Conservation (phyloP, 2,888 invertebrate genomes). For the Monopis laevigella region DNA sequence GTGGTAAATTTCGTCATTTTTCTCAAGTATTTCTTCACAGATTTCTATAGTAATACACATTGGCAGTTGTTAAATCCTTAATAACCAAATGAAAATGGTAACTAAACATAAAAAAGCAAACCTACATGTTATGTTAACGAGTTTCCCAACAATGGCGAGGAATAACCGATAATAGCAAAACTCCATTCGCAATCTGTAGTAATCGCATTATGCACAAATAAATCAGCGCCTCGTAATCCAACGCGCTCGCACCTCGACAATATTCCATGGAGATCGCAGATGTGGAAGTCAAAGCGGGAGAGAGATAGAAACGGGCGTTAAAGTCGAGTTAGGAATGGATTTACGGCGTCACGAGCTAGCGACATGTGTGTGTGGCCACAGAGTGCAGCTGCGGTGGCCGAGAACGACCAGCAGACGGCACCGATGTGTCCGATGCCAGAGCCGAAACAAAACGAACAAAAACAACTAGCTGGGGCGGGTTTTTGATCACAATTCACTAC, state of each 20-base stretch:
- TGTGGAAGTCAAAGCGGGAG: constrained; percentile 4
- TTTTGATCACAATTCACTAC: constrained; percentile 1
- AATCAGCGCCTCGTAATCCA: constrained; percentile 10
- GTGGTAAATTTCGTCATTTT: too few relatives aligned
- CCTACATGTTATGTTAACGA: constrained; percentile 6
- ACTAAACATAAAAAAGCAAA: too few relatives aligned
- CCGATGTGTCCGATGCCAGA: background rate
- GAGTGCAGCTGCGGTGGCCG: constrained; percentile 6
- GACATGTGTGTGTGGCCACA: constrained; percentile 11
- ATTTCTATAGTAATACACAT: too few relatives aligned
- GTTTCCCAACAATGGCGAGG: constrained; percentile 3
- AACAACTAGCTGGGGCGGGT: constrained; percentile 1
- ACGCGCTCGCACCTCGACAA: constrained; percentile 7
- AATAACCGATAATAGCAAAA: constrained; percentile 9
- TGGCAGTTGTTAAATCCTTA: too few relatives aligned
- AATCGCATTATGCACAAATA: constrained; percentile 9
- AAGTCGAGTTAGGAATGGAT: constrained; percentile 57
- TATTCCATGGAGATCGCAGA: constrained; percentile 4
- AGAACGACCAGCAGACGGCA: constrained; percentile 1
- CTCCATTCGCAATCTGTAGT: constrained; percentile 9
- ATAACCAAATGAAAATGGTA: too few relatives aligned
- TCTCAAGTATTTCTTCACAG: too few relatives aligned
- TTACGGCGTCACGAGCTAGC: constrained; percentile 32
- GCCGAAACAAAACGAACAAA: constrained; percentile 5
- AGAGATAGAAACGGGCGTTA: constrained; percentile 24